phyloP scores from a whole-genome alignment of 2,888 invertebrate genomes.

The Pachliopta kotzebuea region DNA sequence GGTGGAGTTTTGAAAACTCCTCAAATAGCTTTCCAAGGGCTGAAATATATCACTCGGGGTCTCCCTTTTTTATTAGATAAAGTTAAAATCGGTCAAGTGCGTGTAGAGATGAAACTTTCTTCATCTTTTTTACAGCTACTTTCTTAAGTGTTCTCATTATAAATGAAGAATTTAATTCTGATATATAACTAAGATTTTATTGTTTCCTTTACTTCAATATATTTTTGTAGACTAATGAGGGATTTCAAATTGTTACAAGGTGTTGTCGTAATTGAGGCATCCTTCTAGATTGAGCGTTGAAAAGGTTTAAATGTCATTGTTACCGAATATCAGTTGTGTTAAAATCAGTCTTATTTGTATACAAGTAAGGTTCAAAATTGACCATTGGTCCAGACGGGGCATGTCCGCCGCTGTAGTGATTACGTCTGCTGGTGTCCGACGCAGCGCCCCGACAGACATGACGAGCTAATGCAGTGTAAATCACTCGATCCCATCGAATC shows the following conservation, averaged over 20 bases:
- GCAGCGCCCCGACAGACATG: slow-evolving; percentile 34
- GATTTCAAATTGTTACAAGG: too few species aligned
- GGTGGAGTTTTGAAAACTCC: slow-evolving; percentile 21
- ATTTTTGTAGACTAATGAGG: too few species aligned
- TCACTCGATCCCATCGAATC: slow-evolving; percentile 46
- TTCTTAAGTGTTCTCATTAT: too few species aligned
- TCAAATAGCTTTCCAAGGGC: slow-evolving; percentile 25
- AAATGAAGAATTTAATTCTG: too few species aligned
- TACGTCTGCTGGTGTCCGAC: slow-evolving; percentile 15
- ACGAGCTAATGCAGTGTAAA: slow-evolving; percentile 53
- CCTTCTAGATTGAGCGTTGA: too few species aligned
- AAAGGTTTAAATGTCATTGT: too few species aligned
- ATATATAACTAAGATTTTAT: too few species aligned
- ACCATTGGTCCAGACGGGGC: neutral
- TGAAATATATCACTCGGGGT: slow-evolving; percentile 23
- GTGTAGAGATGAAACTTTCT: slow-evolving; percentile 8
- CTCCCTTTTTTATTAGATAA: slow-evolving; percentile 23
- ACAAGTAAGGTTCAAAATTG: slow-evolving; percentile 7
- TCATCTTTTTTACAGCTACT: too few species aligned
- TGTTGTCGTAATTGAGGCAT: too few species aligned
- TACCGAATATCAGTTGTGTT: neutral
- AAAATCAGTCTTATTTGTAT: neutral
- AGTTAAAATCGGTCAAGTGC: slow-evolving; percentile 27
- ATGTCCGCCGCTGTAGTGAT: slow-evolving; percentile 18
- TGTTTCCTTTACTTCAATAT: too few species aligned